A percentile compares a stretch with the other conserved stretches of the same genome.
phyloP scores from a whole-genome alignment of 1,140 invertebrate species.

The Drosophila rufa region DNA sequence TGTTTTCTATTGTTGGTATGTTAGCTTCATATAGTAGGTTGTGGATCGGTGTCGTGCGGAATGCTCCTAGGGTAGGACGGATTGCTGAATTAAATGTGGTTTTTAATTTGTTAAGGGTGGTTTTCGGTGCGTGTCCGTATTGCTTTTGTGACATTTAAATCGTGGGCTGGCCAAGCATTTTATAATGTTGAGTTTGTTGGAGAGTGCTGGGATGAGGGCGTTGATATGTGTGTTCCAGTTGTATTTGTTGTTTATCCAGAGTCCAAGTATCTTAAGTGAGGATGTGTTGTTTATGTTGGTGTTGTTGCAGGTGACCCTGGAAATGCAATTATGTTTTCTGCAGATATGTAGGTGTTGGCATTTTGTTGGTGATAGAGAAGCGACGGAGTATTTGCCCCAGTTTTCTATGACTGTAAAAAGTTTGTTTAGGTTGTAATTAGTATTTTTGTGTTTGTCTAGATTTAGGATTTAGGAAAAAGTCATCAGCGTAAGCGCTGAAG shows the following conservation, averaged over 20 bases:
- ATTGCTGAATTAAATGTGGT: not conserved
- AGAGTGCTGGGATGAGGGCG: not conserved
- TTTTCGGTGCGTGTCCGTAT: not conserved
- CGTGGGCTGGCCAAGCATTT: not conserved
- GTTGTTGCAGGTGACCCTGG: not conserved
- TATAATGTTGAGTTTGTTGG: not conserved
- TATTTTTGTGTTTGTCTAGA: conserved; percentile 5
- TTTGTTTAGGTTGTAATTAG: not conserved
- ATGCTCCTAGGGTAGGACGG: conserved; percentile 3
- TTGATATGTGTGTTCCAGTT: conserved; percentile 5
- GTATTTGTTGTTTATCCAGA: conserved; percentile 1
- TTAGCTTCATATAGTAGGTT: conserved; percentile 5
- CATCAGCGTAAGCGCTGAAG: conserved; percentile 13
- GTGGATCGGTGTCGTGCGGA: conserved; percentile 1
- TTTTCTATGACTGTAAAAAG: conserved; percentile 3
- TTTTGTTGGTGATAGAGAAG: conserved; percentile 4
- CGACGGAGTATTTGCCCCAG: conserved; percentile 10
- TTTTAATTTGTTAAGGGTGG: not conserved
- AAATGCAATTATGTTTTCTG: not conserved
- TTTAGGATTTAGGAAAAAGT: conserved; percentile 13
- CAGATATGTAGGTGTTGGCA: conserved; percentile 7
- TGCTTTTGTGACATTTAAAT: conserved; percentile 1
- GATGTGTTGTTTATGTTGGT: not conserved
- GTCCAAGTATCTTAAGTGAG: not conserved
- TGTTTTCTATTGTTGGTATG: not conserved